These are phyloP conservation scores for Spinus pinus DNA, from an alignment of 2,797 vertebrate species.

Conservation along the genomic window DNA sequence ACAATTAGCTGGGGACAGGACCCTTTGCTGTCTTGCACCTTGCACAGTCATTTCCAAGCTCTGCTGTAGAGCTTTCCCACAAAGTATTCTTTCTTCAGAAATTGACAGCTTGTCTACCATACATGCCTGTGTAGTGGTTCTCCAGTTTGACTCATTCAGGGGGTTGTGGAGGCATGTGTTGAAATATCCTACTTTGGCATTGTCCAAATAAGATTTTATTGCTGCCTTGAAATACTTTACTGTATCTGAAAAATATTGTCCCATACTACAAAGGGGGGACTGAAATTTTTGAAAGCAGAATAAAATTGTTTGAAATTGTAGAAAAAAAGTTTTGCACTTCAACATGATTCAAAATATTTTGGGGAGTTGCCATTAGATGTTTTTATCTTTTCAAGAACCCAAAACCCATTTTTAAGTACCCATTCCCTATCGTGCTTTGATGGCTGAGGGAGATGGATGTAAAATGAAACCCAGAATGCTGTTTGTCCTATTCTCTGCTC, in stretches of 20 bases:
- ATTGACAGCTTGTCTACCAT: background rate
- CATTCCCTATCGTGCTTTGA: background rate
- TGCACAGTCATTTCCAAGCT: background rate
- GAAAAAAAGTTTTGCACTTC: background rate
- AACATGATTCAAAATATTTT: background rate
- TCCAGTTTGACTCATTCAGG: background rate
- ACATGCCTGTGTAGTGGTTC: background rate
- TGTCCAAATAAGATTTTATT: background rate
- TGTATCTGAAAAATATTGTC: background rate
- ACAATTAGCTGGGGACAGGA: background rate
- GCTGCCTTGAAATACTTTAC: background rate
- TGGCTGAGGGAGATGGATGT: background rate
- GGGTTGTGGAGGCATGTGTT: background rate
- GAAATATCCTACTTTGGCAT: background rate
- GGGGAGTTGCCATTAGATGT: background rate
- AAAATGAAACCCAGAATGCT: background rate
- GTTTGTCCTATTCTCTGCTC: accelerated
- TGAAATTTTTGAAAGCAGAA: background rate
- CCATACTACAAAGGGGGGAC: background rate
- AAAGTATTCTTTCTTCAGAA: conserved; percentile 15
- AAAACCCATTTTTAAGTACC: background rate
- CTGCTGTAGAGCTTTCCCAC: background rate
- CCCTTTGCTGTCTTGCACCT: background rate
- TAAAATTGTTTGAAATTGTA: background rate
- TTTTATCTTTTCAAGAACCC: background rate